Percentiles rank a stretch among this genome's conserved stretches.
phyloP scores from a whole-genome alignment of 2,888 invertebrate species.

The Caenorhabditis sulstoni region DNA sequence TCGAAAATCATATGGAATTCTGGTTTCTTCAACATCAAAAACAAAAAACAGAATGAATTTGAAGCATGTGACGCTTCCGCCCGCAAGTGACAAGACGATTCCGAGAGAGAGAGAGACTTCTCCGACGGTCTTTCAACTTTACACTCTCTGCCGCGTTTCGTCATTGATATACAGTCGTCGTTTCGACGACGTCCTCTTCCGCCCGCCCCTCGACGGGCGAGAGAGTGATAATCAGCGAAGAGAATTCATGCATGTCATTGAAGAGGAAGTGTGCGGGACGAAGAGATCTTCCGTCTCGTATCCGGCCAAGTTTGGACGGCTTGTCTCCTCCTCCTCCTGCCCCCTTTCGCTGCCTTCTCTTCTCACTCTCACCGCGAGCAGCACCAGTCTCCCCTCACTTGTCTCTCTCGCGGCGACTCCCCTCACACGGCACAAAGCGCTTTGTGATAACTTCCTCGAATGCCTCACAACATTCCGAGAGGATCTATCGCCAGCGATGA shows the following conservation, averaged over 20 bases:
- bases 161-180: neutral
- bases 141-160: constrained; percentile 27
- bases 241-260: constrained; percentile 46
- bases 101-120: constrained; percentile 2
- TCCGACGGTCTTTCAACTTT: constrained; percentile 49
- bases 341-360: neutral
- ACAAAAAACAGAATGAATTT: neutral
- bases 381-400: constrained; percentile 14
- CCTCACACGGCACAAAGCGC: constrained; percentile 6
- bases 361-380: constrained; percentile 1
- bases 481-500: constrained; percentile 55
- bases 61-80: constrained; percentile 7
- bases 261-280: constrained; percentile 28
- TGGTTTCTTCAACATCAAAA: neutral
- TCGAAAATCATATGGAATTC: neutral
- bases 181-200: constrained; percentile 14
- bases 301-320: constrained; percentile 47
- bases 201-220: constrained; percentile 23
- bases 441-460: constrained; percentile 3
- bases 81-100: constrained; percentile 9
- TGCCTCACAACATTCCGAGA: constrained; percentile 36
- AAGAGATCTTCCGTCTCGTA: constrained; percentile 43
- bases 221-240: constrained; percentile 42
- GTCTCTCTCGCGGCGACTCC: constrained; percentile 23
- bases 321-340: constrained; percentile 19